Percentiles rank a stretch among this genome's conserved stretches.
phyloP scores from a whole-genome alignment of 2,113 vertebrate species.

The Dendrocopos noguchii region DNA sequence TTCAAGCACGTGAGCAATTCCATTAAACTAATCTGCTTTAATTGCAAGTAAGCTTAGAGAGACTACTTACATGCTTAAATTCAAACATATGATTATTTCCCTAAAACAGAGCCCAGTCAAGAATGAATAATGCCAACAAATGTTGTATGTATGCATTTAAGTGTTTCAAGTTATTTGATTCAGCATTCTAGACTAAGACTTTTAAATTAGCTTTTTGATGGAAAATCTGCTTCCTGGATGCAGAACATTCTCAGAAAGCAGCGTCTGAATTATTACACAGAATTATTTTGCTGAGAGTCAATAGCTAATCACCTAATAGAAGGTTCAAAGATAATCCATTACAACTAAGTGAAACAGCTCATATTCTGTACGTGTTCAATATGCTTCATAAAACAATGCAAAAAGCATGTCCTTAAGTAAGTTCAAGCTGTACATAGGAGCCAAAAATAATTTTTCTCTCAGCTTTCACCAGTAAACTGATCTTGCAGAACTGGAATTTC shows the following conservation, averaged over 20 bases:
- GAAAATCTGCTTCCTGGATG: background rate
- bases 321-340: background rate
- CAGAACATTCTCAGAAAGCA: background rate
- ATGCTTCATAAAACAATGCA: background rate
- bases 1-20: slow-evolving; percentile 35
- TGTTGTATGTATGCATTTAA: background rate
- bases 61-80: background rate
- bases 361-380: background rate
- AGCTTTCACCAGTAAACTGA: background rate
- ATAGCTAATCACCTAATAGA: background rate
- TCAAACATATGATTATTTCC: slow-evolving; percentile 8
- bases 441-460: background rate
- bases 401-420: background rate
- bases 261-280: background rate
- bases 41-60: slow-evolving; percentile 27
- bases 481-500: background rate
- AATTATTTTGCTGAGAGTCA: background rate
- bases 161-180: background rate
- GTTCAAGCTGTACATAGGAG: background rate
- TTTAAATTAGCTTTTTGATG: background rate
- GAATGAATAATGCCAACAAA: slow-evolving; percentile 4
- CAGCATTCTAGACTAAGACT: background rate
- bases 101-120: background rate
- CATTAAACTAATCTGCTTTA: slow-evolving; percentile 57
- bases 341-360: background rate